Evolutionary conservation across 23 tunicate genomes (phyloP), one percentile per base, ranked within the genome.

Genomic region (Trididemnum clinides): DNA sequence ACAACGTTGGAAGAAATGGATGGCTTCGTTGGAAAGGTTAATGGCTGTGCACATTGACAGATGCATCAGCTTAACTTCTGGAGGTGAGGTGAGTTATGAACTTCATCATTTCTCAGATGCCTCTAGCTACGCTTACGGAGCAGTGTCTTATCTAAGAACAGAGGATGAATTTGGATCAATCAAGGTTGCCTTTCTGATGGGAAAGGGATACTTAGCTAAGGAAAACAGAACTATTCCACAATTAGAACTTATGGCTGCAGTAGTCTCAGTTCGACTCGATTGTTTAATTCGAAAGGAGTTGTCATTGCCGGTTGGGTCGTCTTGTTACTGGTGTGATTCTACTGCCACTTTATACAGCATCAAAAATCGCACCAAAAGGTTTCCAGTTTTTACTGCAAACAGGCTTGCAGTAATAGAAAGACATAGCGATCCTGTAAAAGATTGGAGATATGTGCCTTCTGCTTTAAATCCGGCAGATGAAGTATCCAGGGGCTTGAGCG

Each of bases 381-480:
- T n/a, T n/a, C n/a, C n/a, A n/a, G n/a, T n/a, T n/a, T n/a, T 10
- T 59, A 20, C 22, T 59, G 66, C 66, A 20, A 59, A 59, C 23
- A 23, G 66, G 3, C 66, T 59, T 59, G 66, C 66, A 20, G 66
- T 19, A 20, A 59, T 59, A 19, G 66, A 59, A 20, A 12, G 77
- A 25, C 39, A 70, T 32, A 70, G 21, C 39, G 3, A 33, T 4
- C 15, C n/a, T n/a, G n/a, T n/a, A 5, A 25, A 33, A n/a, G 21
- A 70, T 5, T 70, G 77, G 77, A 26, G 77, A n/a, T 25, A 70
- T n/a, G 77, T 70, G 15, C 39, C 77, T 3, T 6, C 77, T 23
- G 39, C 27, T 4, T 33, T 32, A 4, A 70, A 70, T 6, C 77
- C 77, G 3, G 77, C 77, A 6, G 39, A 70, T 70, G 38, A 70